Evolutionary conservation across 2,888 invertebrate genomes (phyloP).

Genomic region (Xiphydria camelus): DNA sequence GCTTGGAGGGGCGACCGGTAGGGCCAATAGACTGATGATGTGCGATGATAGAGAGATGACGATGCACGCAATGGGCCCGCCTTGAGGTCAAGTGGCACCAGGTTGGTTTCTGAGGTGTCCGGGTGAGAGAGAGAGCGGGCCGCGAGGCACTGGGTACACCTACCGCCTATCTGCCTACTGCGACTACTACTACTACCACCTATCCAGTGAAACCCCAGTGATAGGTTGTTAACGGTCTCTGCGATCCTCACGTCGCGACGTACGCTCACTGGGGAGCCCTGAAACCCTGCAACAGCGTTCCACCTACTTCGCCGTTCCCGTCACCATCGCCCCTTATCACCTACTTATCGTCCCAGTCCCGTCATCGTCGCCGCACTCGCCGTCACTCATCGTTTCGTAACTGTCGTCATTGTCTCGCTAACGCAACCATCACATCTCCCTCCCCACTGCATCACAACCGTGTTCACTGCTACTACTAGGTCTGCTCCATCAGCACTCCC

Average conservation of each 20-base stretch:
- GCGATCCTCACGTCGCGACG: constrained; percentile 7
- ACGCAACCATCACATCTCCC: constrained; percentile 6
- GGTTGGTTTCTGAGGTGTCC: constrained; percentile 48
- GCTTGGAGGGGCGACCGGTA: constrained; percentile 57
- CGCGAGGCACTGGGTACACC: constrained; percentile 40
- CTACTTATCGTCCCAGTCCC: too few relatives aligned
- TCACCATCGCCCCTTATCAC: constrained; percentile 19
- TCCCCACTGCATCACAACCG: too few relatives aligned
- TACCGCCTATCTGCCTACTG: constrained; percentile 38
- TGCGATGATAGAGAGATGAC: constrained; percentile 42
- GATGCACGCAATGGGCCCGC: constrained; percentile 48
- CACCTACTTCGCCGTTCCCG: constrained; percentile 20
- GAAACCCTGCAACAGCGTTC: too few relatives aligned
- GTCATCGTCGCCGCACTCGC: constrained; percentile 15
- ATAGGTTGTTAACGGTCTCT: constrained; percentile 37
- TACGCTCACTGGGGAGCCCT: constrained; percentile 1
- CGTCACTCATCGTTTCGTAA: not conserved
- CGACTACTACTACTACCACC: constrained; percentile 20
- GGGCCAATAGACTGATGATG: constrained; percentile 55
- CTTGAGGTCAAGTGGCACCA: constrained; percentile 50
- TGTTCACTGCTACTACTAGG: too few relatives aligned
- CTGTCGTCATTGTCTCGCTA: too few relatives aligned
- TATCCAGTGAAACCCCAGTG: constrained; percentile 40
- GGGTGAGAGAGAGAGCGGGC: constrained; percentile 40
- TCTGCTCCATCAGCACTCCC: too few relatives aligned